Percentiles rank a stretch among this genome's conserved stretches.
phyloP scores from a whole-genome alignment of 2,888 invertebrate genomes.

The Caenorhabditis panamensis region DNA sequence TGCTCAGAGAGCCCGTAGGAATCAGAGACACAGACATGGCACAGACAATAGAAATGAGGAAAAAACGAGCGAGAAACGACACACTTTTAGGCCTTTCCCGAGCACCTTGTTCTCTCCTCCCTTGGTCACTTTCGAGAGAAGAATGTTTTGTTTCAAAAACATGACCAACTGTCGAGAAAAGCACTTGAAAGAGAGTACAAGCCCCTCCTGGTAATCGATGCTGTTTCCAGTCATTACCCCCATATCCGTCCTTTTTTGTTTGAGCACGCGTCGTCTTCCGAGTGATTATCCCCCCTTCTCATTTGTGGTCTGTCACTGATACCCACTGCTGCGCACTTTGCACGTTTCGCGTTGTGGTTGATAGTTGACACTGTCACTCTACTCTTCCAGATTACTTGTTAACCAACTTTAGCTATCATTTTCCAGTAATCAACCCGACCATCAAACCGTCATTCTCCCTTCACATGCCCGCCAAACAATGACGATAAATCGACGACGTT shows the following conservation, averaged over 20 bases:
- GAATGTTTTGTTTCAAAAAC: constrained; percentile 29
- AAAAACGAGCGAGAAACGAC: constrained; percentile 8
- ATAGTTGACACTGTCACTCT: too few relatives aligned
- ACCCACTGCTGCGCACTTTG: neutral
- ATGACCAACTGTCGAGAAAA: constrained; percentile 16
- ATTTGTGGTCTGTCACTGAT: constrained; percentile 2
- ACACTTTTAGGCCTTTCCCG: constrained; percentile 17
- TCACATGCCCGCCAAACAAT: constrained; percentile 33
- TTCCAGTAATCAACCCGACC: constrained; percentile 12
- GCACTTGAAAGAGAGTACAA: neutral
- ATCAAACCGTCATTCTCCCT: neutral
- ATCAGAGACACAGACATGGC: neutral
- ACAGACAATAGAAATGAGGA: neutral
- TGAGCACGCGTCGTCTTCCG: constrained; percentile 41
- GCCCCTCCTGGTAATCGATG: neutral
- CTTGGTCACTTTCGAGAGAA: neutral
- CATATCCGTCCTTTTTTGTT: constrained; percentile 23
- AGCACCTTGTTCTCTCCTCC: neutral
- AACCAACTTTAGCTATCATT: neutral
- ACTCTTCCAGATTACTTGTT: neutral
- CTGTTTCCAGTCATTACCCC: neutral
- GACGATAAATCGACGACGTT: constrained; percentile 47
- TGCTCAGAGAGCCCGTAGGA: neutral
- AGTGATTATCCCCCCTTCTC: constrained; percentile 6
- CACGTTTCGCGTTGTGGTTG: neutral